These are phyloP conservation scores for Drosophila aldrichi DNA, from an alignment of 2,888 invertebrate genomes.

Conservation along the genomic window DNA sequence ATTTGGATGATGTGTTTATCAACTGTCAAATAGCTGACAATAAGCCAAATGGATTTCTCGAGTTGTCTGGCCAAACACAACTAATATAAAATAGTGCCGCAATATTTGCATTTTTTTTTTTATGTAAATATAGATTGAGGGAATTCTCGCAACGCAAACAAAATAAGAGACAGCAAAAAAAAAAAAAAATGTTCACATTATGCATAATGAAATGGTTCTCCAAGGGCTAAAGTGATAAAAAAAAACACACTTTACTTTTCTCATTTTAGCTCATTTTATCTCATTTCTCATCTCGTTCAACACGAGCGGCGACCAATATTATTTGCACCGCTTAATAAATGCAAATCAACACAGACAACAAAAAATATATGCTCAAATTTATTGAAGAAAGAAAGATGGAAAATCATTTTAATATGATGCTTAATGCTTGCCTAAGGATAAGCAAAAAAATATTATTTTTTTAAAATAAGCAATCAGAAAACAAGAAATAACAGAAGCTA, in stretches of 20 bases:
- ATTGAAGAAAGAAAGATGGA: constrained; percentile 1
- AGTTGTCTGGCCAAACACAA: constrained; percentile 29
- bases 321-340: constrained; percentile 31
- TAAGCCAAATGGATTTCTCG: constrained; percentile 59
- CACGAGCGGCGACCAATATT: constrained; percentile 30
- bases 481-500: neutral
- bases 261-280: constrained; percentile 23
- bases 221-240: constrained; percentile 48
- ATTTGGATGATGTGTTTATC: constrained; percentile 64
- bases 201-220: constrained; percentile 71
- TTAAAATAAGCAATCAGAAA: neutral
- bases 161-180: neutral
- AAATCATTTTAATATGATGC: neutral
- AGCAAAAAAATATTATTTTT: neutral
- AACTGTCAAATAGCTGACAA: constrained; percentile 59
- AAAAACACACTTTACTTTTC: constrained; percentile 51
- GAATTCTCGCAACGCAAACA: constrained; percentile 5
- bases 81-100: constrained; percentile 23
- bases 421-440: neutral
- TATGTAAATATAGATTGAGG: constrained; percentile 48
- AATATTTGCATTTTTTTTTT: constrained; percentile 60
- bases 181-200: constrained; percentile 27
- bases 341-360: constrained; percentile 28
- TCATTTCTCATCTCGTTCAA: constrained; percentile 6
- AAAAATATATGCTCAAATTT: constrained; percentile 3